Evolutionary conservation across 2,888 invertebrate genomes (phyloP).

Genomic region (Chamaedrilus cognettii): DNA sequence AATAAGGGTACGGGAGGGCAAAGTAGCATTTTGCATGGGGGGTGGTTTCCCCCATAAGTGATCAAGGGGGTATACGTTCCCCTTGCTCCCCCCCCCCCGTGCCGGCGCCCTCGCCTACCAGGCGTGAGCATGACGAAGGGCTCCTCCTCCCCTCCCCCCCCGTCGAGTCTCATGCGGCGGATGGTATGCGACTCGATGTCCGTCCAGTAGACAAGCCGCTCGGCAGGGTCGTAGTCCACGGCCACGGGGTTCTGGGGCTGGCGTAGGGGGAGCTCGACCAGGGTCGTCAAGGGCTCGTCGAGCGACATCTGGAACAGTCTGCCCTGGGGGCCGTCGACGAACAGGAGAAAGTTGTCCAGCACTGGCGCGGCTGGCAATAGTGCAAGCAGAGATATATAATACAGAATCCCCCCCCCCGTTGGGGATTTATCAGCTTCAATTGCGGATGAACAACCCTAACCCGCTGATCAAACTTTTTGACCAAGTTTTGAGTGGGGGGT

Average conservation of each 20-base stretch:
- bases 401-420: no score
- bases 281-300: constrained; percentile 22
- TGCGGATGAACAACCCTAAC: no score
- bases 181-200: constrained; percentile 19
- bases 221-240: constrained; percentile 16
- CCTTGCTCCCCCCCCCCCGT: no score
- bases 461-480: no score
- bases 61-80: no score
- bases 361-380: constrained; percentile 15
- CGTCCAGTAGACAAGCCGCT: constrained; percentile 27
- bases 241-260: constrained; percentile 18
- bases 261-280: constrained; percentile 12
- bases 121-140: constrained; percentile 4
- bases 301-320: constrained; percentile 24
- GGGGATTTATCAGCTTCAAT: no score
- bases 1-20: no score
- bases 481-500: no score
- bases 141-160: constrained; percentile 3
- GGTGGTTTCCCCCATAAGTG: no score
- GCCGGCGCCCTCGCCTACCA: no score
- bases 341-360: constrained; percentile 26
- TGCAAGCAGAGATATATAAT: no score
- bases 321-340: constrained; percentile 22
- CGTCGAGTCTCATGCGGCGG: constrained; percentile 14
- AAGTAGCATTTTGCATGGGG: no score